Evolutionary conservation across 2,113 vertebrate genomes (phyloP).

Genomic region (Marmota flaviventris): DNA sequence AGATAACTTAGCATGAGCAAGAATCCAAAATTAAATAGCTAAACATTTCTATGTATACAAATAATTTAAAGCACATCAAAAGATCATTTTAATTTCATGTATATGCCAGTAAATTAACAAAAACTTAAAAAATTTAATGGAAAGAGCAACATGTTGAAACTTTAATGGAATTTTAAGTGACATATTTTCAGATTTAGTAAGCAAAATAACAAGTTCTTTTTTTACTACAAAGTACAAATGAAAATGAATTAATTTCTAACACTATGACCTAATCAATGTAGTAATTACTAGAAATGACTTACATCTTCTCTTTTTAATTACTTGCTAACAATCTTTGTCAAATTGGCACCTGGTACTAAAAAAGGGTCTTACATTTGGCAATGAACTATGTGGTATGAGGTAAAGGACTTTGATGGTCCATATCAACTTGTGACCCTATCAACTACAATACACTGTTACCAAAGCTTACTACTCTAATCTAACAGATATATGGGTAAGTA

Average conservation of each 20-base stretch:
- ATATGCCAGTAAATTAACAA: background rate
- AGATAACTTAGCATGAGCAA: background rate
- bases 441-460: background rate
- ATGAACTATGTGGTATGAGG: background rate
- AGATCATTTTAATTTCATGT: background rate
- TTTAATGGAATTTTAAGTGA: slow-evolving; percentile 11
- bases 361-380: background rate
- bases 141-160: slow-evolving; percentile 33
- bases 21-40: slow-evolving; percentile 44
- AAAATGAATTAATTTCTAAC: background rate
- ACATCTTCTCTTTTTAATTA: background rate
- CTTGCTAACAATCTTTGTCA: background rate
- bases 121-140: background rate
- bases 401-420: background rate
- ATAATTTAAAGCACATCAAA: background rate
- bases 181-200: slow-evolving; percentile 15
- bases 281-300: background rate
- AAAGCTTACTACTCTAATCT: background rate
- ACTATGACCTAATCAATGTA: background rate
- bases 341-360: background rate
- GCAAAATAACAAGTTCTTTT: background rate
- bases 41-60: background rate
- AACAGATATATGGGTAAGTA: background rate
- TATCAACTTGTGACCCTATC: background rate
- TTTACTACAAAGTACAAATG: background rate